These are phyloP conservation scores for Takifugu ocellatus DNA, from an alignment of 2,797 vertebrate species.

Conservation along the genomic window DNA sequence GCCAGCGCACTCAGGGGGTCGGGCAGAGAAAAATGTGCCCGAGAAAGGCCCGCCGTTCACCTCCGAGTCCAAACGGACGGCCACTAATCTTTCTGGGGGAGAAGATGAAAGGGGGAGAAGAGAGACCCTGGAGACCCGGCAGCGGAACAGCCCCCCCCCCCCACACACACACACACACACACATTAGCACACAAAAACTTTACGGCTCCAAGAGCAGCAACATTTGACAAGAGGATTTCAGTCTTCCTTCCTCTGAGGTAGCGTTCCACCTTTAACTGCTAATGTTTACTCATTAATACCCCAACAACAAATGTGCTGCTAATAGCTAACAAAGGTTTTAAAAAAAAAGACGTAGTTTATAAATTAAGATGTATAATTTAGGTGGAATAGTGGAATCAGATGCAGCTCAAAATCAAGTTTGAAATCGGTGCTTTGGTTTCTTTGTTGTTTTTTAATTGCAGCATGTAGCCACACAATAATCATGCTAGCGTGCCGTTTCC, in stretches of 20 bases:
- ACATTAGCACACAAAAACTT: background rate
- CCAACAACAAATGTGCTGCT: too few relatives aligned
- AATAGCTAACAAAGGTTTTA: too few relatives aligned
- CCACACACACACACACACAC: too few relatives aligned
- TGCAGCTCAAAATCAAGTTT: too few relatives aligned
- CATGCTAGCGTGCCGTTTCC: background rate
- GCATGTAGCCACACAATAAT: constrained; percentile 10
- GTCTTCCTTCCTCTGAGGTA: too few relatives aligned
- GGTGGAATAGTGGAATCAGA: too few relatives aligned
- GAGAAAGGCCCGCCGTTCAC: constrained; percentile 58
- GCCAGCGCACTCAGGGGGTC: constrained; percentile 63
- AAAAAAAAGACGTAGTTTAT: too few relatives aligned
- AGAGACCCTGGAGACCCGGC: constrained; percentile 46
- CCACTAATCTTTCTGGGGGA: constrained; percentile 73
- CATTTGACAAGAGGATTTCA: too few relatives aligned
- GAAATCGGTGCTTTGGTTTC: background rate
- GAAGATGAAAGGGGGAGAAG: constrained; percentile 42
- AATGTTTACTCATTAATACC: too few relatives aligned
- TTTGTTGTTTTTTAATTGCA: background rate
- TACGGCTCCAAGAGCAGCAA: background rate
- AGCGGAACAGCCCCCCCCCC: background rate
- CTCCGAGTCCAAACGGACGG: constrained; percentile 60
- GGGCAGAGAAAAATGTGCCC: constrained; percentile 79
- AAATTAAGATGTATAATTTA: too few relatives aligned
- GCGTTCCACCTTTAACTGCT: too few relatives aligned